A percentile compares a stretch with the other conserved stretches of the same genome.
phyloP scores from a whole-genome alignment of 1,140 invertebrate species.

The Hylyphantes graminicola region DNA sequence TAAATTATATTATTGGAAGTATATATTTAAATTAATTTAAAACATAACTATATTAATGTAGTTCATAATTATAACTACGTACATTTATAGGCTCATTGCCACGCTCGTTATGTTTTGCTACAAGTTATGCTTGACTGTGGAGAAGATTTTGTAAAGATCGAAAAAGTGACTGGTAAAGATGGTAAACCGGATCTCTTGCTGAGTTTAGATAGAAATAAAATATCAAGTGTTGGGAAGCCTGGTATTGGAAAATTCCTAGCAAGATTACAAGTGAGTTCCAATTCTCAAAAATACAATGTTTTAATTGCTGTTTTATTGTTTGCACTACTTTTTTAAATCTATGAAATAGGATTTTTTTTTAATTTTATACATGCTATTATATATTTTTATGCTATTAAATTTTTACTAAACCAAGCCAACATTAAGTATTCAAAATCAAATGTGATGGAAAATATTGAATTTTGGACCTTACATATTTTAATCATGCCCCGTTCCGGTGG shows the following conservation, averaged over 20 bases:
- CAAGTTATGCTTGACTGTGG: slow-evolving; percentile 88
- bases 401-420: no score
- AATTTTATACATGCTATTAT: no score
- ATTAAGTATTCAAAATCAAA: no score
- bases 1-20: no score
- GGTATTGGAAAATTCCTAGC: slow-evolving; percentile 80
- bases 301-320: background rate
- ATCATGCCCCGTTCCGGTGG: no score
- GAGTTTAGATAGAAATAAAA: slow-evolving; percentile 81
- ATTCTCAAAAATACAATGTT: slow-evolving; percentile 1
- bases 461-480: no score
- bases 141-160: slow-evolving; percentile 81
- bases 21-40: background rate
- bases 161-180: slow-evolving; percentile 75
- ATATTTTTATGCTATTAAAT: no score
- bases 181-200: slow-evolving; percentile 83
- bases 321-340: background rate
- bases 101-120: slow-evolving; percentile 89
- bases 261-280: slow-evolving; percentile 72
- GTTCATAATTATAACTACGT: background rate
- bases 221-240: slow-evolving; percentile 84
- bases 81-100: slow-evolving; percentile 80
- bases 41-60: background rate
- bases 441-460: no score
- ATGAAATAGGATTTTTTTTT: no score